Percentiles rank a stretch among this genome's conserved stretches.
These are phyloP conservation scores for Tursiops truncatus DNA, from an alignment of 2,113 vertebrate species.

Conservation along the genomic window DNA sequence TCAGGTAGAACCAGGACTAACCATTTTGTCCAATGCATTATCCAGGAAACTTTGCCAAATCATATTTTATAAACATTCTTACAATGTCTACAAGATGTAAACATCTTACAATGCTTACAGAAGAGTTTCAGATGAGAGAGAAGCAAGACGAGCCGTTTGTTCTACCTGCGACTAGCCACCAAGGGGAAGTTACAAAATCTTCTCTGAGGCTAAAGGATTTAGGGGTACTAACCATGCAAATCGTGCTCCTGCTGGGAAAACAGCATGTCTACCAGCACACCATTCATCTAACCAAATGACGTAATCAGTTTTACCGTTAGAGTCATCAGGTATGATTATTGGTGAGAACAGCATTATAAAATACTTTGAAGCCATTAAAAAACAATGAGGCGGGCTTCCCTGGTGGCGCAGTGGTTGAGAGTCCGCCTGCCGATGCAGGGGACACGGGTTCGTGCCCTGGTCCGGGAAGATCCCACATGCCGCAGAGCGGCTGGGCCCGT, in stretches of 20 bases:
- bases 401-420: too few relatives aligned
- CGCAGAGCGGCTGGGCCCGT: too few relatives aligned
- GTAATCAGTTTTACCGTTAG: neutral
- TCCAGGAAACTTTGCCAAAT: neutral
- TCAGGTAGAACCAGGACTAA: neutral
- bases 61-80: neutral
- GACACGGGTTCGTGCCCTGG: too few relatives aligned
- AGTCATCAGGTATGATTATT: neutral
- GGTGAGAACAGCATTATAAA: neutral
- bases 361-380: neutral
- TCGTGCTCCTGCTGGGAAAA: neutral
- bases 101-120: neutral
- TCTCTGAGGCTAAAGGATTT: neutral
- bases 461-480: too few relatives aligned
- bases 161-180: neutral
- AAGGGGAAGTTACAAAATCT: neutral
- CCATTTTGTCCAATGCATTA: neutral
- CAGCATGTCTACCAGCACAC: neutral
- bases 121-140: neutral
- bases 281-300: neutral
- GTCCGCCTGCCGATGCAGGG: too few relatives aligned
- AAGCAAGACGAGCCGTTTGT: neutral
- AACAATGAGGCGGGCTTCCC: neutral
- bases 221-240: neutral
- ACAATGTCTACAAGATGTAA: neutral